Evolutionary conservation across 2,113 vertebrate species (phyloP), one percentile per base, ranked within the genome.

Genomic region (Lophochroa leadbeateri): DNA sequence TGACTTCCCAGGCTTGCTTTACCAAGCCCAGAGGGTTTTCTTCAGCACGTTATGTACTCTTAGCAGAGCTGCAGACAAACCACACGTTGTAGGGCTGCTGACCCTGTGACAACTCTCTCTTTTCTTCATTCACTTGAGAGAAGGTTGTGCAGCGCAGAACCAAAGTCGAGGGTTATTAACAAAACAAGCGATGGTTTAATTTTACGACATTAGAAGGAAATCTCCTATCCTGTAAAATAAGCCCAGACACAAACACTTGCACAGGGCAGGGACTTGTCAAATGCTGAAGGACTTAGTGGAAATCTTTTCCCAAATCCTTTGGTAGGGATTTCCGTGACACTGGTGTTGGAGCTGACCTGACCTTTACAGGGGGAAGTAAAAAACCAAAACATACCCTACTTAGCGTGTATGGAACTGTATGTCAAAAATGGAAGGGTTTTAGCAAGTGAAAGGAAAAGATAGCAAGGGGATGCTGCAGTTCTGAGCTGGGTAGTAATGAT

Each of bases 401-500:
- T 93, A 35, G 58, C 58, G 82, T 65, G 52, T 97, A 78, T 88
- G 92, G 96, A 96, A 96, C 79, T 39, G 88, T 94, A 96, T 82
- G 92, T 96, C 88, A 93, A 83, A 95, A 78, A 65, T 11, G 8
- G 43, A 90, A 92, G 75, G 49, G 46, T 65, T 92, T 95, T 91
- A 63, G 75, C 64, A 90, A 13, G 63, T 81, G 86, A 80, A 58
- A 65, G 31, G n/a, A 28, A 52, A 84, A 86, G 82, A 37, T 1
- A 68, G 71, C 74, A 82, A 85, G 94, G 82, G 86, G 95, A 95
- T 96, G 97, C 97, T 98, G 96, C 97, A 95, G 97, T 98, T 98
- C 97, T 97, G 94, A 96, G 96, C 94, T 97, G 89, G 86, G 83
- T 96, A 97, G 96, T 97, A 97, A 97, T 97, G 96, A 94, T 91